Evolutionary conservation across 2,797 vertebrate species (phyloP).

Genomic region (Pachyuromys duprasi): DNA sequence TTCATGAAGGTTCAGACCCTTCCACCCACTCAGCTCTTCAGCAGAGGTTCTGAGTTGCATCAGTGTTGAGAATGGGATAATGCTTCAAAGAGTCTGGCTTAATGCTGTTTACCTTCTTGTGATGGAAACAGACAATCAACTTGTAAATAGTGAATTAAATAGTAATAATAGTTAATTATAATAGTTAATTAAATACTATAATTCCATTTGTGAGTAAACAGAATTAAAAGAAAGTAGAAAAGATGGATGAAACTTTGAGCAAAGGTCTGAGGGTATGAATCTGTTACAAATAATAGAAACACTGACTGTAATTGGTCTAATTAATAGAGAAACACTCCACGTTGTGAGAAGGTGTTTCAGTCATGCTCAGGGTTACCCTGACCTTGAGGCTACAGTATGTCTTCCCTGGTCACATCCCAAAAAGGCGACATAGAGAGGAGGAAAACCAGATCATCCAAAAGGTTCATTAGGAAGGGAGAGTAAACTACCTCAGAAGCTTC

Average conservation of each 20-base stretch:
- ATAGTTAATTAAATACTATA: not conserved
- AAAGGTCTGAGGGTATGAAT: not conserved
- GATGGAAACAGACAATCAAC: no score
- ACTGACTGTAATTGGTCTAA: rapidly evolving
- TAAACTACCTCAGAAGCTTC: not conserved
- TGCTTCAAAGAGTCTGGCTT: not conserved
- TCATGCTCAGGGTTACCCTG: not conserved
- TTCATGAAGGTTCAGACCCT: not conserved
- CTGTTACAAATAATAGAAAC: not conserved
- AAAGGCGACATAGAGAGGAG: not conserved
- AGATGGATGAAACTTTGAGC: not conserved
- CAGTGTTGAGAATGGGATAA: not conserved
- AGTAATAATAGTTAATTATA: no score
- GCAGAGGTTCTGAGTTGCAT: no score
- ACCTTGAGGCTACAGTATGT: not conserved
- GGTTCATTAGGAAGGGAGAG: not conserved
- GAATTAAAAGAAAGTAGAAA: not conserved
- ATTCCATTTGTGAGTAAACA: not conserved
- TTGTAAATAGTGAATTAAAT: not conserved
- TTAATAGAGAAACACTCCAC: not conserved
- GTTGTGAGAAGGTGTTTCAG: not conserved
- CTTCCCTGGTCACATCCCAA: not conserved
- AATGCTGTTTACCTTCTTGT: no score
- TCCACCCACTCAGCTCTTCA: not conserved
- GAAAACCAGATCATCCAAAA: not conserved